Evolutionary conservation across 2,797 vertebrate genomes (phyloP).

Genomic region (Malacoraja senta): DNA sequence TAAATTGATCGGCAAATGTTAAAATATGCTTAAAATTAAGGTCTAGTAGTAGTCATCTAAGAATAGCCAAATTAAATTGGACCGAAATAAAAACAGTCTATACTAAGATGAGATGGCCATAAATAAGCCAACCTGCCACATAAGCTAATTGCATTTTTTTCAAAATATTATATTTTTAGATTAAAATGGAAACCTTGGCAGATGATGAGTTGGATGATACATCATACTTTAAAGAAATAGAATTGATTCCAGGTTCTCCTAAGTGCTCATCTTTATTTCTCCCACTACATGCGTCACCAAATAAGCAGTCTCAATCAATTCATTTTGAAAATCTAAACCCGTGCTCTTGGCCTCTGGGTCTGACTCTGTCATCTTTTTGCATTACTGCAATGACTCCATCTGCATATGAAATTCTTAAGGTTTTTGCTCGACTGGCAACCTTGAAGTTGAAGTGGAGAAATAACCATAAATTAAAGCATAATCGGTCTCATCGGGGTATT

Average conservation of each 20-base stretch:
- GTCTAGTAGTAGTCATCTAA: no score
- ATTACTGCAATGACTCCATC: conserved; percentile 51
- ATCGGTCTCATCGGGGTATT: conserved; percentile 63
- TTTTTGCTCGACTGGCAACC: conserved; percentile 63
- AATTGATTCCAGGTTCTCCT: conserved; percentile 39
- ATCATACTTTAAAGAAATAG: conserved; percentile 50
- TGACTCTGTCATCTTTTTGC: conserved; percentile 70
- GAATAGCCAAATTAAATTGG: no score
- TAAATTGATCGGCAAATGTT: background rate
- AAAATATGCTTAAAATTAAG: background rate
- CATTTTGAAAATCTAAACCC: background rate
- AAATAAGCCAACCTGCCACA: background rate
- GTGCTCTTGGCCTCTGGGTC: conserved; percentile 77
- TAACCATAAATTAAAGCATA: conserved; percentile 57
- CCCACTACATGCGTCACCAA: conserved; percentile 44
- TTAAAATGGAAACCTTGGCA: conserved; percentile 63
- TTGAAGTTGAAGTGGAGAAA: conserved; percentile 59
- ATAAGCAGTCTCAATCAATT: conserved; percentile 9
- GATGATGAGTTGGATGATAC: conserved; percentile 76
- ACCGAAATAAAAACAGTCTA: no score
- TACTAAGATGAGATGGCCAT: background rate
- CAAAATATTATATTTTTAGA: conserved; percentile 49
- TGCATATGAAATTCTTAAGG: conserved; percentile 60
- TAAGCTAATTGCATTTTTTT: background rate
- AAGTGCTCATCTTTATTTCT: conserved; percentile 40